phyloP scores from a whole-genome alignment of 2,888 invertebrate genomes.

The Caenorhabditis sulstoni region DNA sequence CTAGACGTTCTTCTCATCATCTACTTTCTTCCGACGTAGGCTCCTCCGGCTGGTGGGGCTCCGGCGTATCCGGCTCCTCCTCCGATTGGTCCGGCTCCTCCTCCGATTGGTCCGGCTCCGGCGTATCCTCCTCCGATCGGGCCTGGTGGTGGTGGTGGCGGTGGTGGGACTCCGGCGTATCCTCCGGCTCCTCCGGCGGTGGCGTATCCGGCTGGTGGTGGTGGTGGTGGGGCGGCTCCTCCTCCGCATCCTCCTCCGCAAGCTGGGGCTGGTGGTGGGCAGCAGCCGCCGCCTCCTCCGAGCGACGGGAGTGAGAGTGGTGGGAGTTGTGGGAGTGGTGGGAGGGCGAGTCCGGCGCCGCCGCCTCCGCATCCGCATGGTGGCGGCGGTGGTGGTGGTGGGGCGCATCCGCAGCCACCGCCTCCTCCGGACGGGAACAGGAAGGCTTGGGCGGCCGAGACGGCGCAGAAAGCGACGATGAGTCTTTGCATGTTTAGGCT shows the following conservation, averaged over 20 bases:
- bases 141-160: conserved; percentile 38
- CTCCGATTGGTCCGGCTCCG: conserved; percentile 44
- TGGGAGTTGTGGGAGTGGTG: conserved; percentile 64
- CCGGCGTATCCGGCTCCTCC: conserved; percentile 37
- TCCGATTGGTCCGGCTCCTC: conserved; percentile 43
- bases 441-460: conserved; percentile 44
- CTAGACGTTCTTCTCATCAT: conserved; percentile 25
- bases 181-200: conserved; percentile 47
- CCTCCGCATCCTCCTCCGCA: conserved; percentile 60
- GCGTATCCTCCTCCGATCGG: conserved; percentile 56
- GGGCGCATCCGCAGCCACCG: conserved; percentile 56
- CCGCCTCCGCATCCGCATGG: conserved; percentile 61
- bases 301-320: conserved; percentile 60
- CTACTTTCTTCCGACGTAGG: conserved; percentile 50
- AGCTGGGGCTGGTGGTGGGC: conserved; percentile 59
- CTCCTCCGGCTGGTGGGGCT: conserved; percentile 54
- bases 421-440: conserved; percentile 44
- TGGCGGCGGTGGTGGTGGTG: conserved; percentile 57
- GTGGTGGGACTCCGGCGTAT: conserved; percentile 28
- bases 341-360: conserved; percentile 46
- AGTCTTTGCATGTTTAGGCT: conserved; percentile 50
- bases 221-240: conserved; percentile 42
- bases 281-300: conserved; percentile 63
- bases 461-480: conserved; percentile 48
- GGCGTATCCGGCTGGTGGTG: conserved; percentile 50